These are phyloP conservation scores for Siniperca obscura DNA, from an alignment of 2,797 vertebrate species.

Conservation along the genomic window DNA sequence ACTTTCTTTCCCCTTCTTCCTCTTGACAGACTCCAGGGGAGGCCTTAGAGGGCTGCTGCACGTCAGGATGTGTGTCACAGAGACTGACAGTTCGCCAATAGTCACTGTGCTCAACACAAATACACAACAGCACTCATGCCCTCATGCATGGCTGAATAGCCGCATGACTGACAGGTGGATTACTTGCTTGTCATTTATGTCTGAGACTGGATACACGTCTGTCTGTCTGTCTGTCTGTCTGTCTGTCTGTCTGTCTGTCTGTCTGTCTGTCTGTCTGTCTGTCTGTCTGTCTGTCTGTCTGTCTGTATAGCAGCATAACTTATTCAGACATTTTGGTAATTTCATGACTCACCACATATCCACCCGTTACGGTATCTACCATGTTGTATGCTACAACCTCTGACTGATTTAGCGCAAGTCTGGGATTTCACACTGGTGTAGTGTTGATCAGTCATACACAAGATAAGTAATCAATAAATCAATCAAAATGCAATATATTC, in stretches of 20 bases:
- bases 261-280: constrained; percentile 18
- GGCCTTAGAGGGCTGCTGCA: constrained; percentile 56
- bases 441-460: constrained; percentile 17
- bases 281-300: not conserved
- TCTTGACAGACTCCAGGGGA: constrained; percentile 70
- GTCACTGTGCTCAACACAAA: constrained; percentile 65
- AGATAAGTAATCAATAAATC: constrained; percentile 20
- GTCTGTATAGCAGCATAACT: constrained; percentile 27
- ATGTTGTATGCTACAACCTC: not conserved
- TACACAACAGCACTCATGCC: constrained; percentile 52
- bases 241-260: not conserved
- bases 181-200: constrained; percentile 67
- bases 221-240: not conserved
- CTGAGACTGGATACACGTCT: constrained; percentile 44
- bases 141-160: constrained; percentile 52
- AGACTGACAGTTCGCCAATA: constrained; percentile 80
- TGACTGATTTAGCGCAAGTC: constrained; percentile 30
- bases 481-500: constrained; percentile 18
- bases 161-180: constrained; percentile 62
- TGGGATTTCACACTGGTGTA: not conserved
- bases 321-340: constrained; percentile 56
- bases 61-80: constrained; percentile 70
- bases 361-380: not conserved
- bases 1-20: constrained; percentile 43
- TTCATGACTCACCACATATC: constrained; percentile 61